Base-by-base conservation (phyloP, 2,888 invertebrate species). In the Melieria crassipennis region DNA sequence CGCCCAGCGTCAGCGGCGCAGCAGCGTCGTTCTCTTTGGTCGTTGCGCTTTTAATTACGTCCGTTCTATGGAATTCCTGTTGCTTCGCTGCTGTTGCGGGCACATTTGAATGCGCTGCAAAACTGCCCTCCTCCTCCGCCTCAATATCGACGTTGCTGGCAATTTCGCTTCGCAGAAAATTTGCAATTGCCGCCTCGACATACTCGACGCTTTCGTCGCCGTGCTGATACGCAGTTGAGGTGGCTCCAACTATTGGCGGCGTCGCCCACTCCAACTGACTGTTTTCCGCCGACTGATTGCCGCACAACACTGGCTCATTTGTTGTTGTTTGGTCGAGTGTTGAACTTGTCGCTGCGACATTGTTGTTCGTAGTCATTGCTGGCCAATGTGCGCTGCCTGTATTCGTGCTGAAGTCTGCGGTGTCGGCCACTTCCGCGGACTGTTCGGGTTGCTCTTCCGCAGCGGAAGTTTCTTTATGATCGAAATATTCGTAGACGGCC, bases 181-280 rank as follows among this genome's bases (percentile, higher is more conserved):
- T 65, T 65, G 16, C 58, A 50, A 70, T 65, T 52, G 62, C 65
- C 65, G 60, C 60, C 65, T 70, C 46, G 58, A 70, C 45, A 30
- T 50, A 13, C 52, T 65, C 70, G 43, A 60, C 50, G 65, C 61
- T 61, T 5, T 61, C 45, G 13, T 45, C 42, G 11, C n/a, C 30
- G 30, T 2, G 30, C 30, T 30, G 30, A 30, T 30, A 9, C n/a
- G 57, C 9, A 43, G 43, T 57, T 13, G 58, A 48, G 43, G 30
- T 30, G 30, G 30, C 30, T 30, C 30, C 30, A 30, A 2, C 30
- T 30, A 30, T 30, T 30, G 30, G 30, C 30, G 30, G 30, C 30
- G 30, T 30, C 3, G 30, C 30, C 30, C 30, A 30, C 3, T 30
- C 30, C 30, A 30, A 30, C 30, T 30, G 30, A 30, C 30, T 30